Percentiles rank a stretch among this genome's conserved stretches.
Conservation (phyloP, 2,888 invertebrate genomes). For the Bugulina stolonifera region DNA sequence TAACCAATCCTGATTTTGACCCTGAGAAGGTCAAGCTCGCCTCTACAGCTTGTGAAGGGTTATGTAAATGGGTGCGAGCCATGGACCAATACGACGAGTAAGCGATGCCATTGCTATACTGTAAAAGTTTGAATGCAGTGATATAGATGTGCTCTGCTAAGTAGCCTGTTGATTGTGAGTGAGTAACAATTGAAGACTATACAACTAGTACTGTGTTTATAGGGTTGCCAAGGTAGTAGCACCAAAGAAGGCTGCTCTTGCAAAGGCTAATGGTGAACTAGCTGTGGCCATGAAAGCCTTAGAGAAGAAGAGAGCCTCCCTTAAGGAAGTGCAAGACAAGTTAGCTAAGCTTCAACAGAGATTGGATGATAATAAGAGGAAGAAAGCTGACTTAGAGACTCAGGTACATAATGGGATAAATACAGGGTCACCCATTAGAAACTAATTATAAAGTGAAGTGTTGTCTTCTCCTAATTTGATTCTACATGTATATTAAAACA, state of each 20-base stretch:
- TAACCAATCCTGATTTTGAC: conserved; percentile 76
- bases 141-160: too few relatives aligned
- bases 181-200: too few relatives aligned
- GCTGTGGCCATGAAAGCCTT: conserved; percentile 50
- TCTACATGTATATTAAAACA: too few relatives aligned
- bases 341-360: conserved; percentile 50
- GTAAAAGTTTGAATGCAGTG: too few relatives aligned
- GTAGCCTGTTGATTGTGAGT: too few relatives aligned
- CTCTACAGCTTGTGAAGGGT: conserved; percentile 82
- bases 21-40: conserved; percentile 82
- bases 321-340: conserved; percentile 54
- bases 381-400: conserved; percentile 53
- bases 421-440: too few relatives aligned
- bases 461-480: too few relatives aligned
- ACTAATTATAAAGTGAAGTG: too few relatives aligned
- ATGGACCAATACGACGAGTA: conserved; percentile 54
- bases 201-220: too few relatives aligned
- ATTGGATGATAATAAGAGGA: conserved; percentile 51
- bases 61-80: conserved; percentile 53
- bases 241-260: conserved; percentile 53
- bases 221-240: conserved; percentile 55
- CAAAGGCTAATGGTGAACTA: conserved; percentile 50
- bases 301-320: conserved; percentile 51
- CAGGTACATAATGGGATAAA: conserved; percentile 33
- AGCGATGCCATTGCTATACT: too few relatives aligned